Evolutionary conservation across 2,888 invertebrate genomes (phyloP), one percentile per base, ranked within the genome.

Genomic region (Heliconius erato): DNA sequence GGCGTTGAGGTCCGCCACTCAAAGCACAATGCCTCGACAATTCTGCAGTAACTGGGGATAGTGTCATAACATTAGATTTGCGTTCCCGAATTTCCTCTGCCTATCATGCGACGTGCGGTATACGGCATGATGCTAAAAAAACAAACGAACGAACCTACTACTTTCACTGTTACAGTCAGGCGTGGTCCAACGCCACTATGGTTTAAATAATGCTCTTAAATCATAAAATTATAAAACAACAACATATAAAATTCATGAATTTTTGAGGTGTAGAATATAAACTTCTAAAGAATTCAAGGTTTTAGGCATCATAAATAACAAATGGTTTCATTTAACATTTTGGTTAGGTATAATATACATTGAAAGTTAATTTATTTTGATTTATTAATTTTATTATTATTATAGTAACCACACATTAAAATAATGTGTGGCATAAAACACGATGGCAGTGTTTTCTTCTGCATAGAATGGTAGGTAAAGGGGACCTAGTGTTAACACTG

Each of bases 271-370:
- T 54, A 74, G 28, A 59, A n/a, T n/a, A 32, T 23, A n/a, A 74
- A 74, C 23, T 74, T 59, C 0, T n/a, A 74, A 59, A 74, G 59
- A 54, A 49, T 32, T 32, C n/a, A 59, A 59, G 19, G 40, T 40
- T 40, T 40, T 40, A 12, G 5, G n/a, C 40, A 40, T 69, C 11
- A 35, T 71, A 40, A 71, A 71, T 71, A 71, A 40, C 40, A 71
- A 40, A 71, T 40, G 71, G n/a, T 71, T 71, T 71, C 35, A n/a
- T 71, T 40, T n/a, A 11, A 71, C 32, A 14, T 40, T 71, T 71
- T 71, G 16, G 2, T 12, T 3, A 4, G 35, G 1, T 65, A n/a
- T 16, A 68, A 71, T 40, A 35, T n/a, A 23, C 12, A 14, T n/a
- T 71, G 7, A 7, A 32, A 65, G n/a, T 14, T 26, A 65, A 14